These are phyloP conservation scores for Aleiodes testaceus DNA, from an alignment of 2,888 invertebrate species.

Conservation along the genomic window DNA sequence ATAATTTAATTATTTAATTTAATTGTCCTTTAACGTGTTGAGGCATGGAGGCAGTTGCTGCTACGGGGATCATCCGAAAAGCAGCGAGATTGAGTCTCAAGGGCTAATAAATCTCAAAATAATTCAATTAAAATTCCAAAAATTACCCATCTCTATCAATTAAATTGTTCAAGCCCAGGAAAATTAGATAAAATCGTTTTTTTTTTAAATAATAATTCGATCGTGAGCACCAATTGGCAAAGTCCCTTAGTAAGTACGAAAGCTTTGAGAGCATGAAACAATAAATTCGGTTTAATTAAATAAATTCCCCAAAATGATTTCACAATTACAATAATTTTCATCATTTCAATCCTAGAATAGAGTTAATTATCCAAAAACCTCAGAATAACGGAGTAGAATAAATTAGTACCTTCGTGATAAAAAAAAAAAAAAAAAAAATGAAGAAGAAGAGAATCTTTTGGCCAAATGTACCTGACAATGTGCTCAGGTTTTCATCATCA, in stretches of 20 bases:
- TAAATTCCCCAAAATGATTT: no score
- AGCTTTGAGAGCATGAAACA: slow-evolving; percentile 56
- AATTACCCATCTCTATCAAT: slow-evolving; percentile 7
- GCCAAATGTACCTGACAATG: slow-evolving; percentile 19
- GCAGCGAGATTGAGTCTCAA: slow-evolving; percentile 65
- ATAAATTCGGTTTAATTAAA: slow-evolving; percentile 19
- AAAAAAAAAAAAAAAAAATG: slow-evolving; percentile 10
- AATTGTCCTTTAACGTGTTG: slow-evolving; percentile 55
- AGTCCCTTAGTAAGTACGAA: slow-evolving; percentile 69
- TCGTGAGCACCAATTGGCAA: slow-evolving; percentile 55
- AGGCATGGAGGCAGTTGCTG: slow-evolving; percentile 71
- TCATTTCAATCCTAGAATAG: no score
- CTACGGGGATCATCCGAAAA: slow-evolving; percentile 72
- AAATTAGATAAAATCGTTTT: slow-evolving; percentile 19
- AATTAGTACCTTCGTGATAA: slow-evolving; percentile 16
- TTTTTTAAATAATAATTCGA: slow-evolving; percentile 51
- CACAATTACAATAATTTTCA: slow-evolving; percentile 20
- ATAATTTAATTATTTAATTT: slow-evolving; percentile 34
- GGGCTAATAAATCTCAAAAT: slow-evolving; percentile 42
- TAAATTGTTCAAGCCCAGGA: slow-evolving; percentile 2
- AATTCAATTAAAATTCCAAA: background rate
- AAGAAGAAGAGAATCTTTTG: background rate
- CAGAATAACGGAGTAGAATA: slow-evolving; percentile 24
- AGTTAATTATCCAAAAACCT: no score
- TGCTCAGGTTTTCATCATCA: slow-evolving; percentile 12